These are phyloP conservation scores for Gasterosteus nipponicus DNA, from an alignment of 2,113 vertebrate species.

Conservation along the genomic window DNA sequence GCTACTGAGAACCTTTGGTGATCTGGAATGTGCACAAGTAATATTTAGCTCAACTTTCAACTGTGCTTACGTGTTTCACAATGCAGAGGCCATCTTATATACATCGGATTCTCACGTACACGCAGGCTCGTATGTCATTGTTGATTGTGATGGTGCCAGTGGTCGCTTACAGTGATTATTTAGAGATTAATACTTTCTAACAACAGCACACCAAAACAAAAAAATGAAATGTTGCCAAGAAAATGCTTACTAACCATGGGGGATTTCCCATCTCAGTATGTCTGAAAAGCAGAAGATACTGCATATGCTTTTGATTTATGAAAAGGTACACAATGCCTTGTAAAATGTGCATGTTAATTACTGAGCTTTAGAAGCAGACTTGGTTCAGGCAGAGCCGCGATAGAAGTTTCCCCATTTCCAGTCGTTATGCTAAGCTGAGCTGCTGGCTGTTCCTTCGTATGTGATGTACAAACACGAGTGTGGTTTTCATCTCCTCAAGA, in stretches of 20 bases:
- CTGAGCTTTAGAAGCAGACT: not conserved
- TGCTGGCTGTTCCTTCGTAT: not conserved
- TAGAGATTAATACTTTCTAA: not conserved
- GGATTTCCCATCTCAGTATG: not conserved
- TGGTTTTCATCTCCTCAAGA: too few species aligned
- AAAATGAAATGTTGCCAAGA: not conserved
- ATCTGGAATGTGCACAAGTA: slow-evolving; percentile 25
- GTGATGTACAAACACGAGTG: too few species aligned
- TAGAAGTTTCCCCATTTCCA: not conserved
- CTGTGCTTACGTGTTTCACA: not conserved
- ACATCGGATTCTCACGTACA: not conserved
- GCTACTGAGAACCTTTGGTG: slow-evolving; percentile 14
- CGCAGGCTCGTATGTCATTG: not conserved
- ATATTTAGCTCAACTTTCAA: slow-evolving; percentile 41
- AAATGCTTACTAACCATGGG: not conserved
- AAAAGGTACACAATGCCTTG: not conserved
- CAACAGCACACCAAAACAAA: not conserved
- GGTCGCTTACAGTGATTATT: not conserved
- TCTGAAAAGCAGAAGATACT: not conserved
- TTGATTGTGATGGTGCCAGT: not conserved
- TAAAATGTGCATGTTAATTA: not conserved
- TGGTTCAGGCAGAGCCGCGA: not conserved
- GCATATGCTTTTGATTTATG: not conserved
- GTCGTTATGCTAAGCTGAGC: not conserved
- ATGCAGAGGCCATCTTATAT: not conserved